Percentiles rank a stretch among this genome's conserved stretches.
These are phyloP conservation scores for Luffia ferchaultella DNA, from an alignment of 2,888 invertebrate genomes.

Conservation along the genomic window DNA sequence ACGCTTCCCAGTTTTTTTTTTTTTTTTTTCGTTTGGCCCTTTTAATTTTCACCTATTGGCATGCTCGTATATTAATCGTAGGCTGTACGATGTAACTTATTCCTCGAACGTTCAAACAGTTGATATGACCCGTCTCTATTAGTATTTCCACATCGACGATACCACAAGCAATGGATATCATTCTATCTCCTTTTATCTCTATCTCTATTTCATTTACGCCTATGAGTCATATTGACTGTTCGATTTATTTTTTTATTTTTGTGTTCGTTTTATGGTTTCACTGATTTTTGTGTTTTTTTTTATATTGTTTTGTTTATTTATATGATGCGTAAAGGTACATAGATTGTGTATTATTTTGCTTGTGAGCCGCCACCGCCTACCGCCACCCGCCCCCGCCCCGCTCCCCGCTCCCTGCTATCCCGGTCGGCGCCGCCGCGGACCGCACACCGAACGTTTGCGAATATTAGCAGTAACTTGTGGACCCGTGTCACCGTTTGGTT, in stretches of 20 bases:
- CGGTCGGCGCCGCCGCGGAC: constrained; percentile 31
- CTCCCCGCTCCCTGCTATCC: constrained; percentile 16
- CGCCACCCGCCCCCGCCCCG: constrained; percentile 42
- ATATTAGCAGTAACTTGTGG: constrained; percentile 39
- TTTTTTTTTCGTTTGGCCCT: constrained; percentile 3
- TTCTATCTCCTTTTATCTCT: constrained; percentile 33
- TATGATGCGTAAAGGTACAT: constrained; percentile 21
- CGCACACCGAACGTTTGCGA: constrained; percentile 48
- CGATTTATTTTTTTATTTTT: constrained; percentile 40
- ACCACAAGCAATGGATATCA: constrained; percentile 59
- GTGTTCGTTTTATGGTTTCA: constrained; percentile 28
- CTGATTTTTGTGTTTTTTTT: constrained; percentile 18
- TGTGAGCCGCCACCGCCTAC: constrained; percentile 59
- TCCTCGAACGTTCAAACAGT: constrained; percentile 60
- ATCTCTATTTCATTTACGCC: constrained; percentile 50
- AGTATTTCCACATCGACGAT: constrained; percentile 17
- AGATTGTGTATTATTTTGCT: constrained; percentile 52
- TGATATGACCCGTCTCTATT: constrained; percentile 41
- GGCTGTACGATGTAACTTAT: constrained; percentile 61
- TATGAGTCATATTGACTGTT: constrained; percentile 64
- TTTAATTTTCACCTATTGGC: constrained; percentile 32
- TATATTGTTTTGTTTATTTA: constrained; percentile 33
- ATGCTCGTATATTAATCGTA: constrained; percentile 38
- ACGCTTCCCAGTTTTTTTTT: too few relatives aligned
- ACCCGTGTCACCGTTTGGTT: not conserved